Conservation (phyloP, 2,797 vertebrate species). For the Echeneis naucrates region DNA sequence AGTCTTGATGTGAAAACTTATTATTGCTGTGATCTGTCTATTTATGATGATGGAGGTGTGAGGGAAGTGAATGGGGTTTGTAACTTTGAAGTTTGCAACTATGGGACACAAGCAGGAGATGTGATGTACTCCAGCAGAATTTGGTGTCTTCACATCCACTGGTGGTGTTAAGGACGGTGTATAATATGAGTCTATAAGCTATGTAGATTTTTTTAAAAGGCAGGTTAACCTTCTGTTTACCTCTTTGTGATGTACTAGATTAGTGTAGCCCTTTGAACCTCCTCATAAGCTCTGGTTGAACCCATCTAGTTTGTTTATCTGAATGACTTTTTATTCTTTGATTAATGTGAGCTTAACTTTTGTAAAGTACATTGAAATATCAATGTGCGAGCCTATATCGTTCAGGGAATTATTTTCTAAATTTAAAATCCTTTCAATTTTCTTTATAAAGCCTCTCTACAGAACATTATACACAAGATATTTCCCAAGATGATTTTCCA, state of each 20-base stretch:
- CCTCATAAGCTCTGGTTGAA: conserved; percentile 34
- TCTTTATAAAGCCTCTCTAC: conserved; percentile 57
- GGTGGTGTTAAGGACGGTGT: conserved; percentile 42
- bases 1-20: conserved; percentile 73
- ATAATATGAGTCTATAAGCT: conserved; percentile 68
- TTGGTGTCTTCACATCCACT: conserved; percentile 29
- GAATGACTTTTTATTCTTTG: conserved; percentile 41
- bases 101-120: conserved; percentile 55
- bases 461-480: conserved; percentile 43
- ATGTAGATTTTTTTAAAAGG: conserved; percentile 39
- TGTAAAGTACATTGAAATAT: conserved; percentile 59
- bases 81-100: conserved; percentile 42
- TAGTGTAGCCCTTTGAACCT: conserved; percentile 57
- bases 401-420: conserved; percentile 83
- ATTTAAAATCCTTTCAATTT: conserved; percentile 58
- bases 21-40: conserved; percentile 67
- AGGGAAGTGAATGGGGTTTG: conserved; percentile 42
- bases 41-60: conserved; percentile 58
- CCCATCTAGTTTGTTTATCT: conserved; percentile 43
- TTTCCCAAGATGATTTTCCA: conserved; percentile 48
- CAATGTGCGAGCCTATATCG: conserved; percentile 53
- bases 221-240: conserved; percentile 67
- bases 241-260: conserved; percentile 65
- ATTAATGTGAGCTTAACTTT: conserved; percentile 55
- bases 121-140: no score